Evolutionary conservation across 2,888 invertebrate genomes (phyloP), one percentile per base, ranked within the genome.

Genomic region (Eupeodes luniger): DNA sequence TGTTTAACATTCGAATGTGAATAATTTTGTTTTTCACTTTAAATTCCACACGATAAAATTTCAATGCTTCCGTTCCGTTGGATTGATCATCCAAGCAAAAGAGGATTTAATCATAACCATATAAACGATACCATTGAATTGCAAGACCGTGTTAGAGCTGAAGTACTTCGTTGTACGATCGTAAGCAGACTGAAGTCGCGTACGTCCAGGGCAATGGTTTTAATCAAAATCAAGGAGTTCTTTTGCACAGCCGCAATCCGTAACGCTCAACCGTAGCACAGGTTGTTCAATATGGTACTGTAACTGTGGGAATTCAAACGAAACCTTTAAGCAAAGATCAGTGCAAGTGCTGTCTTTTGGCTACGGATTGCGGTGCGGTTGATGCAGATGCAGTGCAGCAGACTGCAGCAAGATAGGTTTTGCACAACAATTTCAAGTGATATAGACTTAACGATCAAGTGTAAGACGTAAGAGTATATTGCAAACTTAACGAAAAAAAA

Each of bases 381-480:
- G 62, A 12, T 36, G 27, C 27, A 27, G 27, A 27, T 27, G 27
- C 27, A 2, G 27, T 27, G 27, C 27, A 19, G 19, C 19, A 27
- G 27, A 27, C 27, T 27, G 27, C 27, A 27, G 27, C 27, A 27
- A 27, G 27, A 27, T 27, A 14, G 2, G 9, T 49, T 51, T 51
- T 61, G 74, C n/a, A 66, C 44, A 57, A 14, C 6, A 14, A 27
- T n/a, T 12, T 5, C 14, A 67, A 75, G 64, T 82, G 87, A 57
- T 87, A 61, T 74, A 34, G 64, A 81, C 69, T 85, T 69, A 64
- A 88, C 88, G 88, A 78, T 49, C 12, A 84, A 87, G 72, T 80
- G 80, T 57, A 53, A 40, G 9, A 40, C 77, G 80, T 57, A 53
- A 40, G 9, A 40, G 40, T 40, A 40, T 5, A 40, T 40, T 34